These are phyloP conservation scores for Bos indicus DNA, from an alignment of 2,113 vertebrate genomes.

Conservation along the genomic window DNA sequence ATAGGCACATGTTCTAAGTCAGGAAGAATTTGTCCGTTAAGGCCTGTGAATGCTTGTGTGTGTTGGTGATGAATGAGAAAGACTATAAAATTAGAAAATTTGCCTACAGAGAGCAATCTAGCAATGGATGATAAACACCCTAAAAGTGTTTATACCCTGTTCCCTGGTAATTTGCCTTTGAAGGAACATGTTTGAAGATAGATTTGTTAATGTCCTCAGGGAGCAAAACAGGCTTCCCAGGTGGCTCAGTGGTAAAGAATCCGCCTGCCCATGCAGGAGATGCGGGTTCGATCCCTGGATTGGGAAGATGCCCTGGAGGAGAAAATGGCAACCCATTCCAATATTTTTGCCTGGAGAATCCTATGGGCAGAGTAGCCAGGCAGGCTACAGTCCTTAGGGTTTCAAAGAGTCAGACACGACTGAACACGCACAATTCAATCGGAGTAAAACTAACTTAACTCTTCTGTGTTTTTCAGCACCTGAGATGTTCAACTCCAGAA, in stretches of 20 bases:
- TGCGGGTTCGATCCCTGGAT: background rate
- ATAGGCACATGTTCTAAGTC: background rate
- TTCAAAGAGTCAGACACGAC: background rate
- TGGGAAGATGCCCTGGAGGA: background rate
- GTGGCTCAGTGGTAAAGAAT: background rate
- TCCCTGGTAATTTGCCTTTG: background rate
- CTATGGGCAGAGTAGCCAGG: background rate
- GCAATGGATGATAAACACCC: background rate
- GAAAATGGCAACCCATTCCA: background rate
- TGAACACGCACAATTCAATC: background rate
- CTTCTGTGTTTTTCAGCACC: conserved; percentile 84
- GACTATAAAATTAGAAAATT: background rate
- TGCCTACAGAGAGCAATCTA: background rate
- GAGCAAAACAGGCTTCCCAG: background rate
- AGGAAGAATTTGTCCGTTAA: background rate
- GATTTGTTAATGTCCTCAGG: background rate
- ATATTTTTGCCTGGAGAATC: background rate
- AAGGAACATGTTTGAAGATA: background rate
- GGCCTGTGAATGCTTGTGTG: background rate
- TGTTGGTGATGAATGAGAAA: background rate
- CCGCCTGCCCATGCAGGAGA: background rate
- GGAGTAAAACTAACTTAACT: background rate
- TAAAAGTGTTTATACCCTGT: background rate
- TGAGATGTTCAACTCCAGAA: conserved; percentile 91
- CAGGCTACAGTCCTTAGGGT: background rate